These are phyloP conservation scores for Trematomus loennbergii DNA, from an alignment of 2,113 vertebrate genomes.

Conservation along the genomic window DNA sequence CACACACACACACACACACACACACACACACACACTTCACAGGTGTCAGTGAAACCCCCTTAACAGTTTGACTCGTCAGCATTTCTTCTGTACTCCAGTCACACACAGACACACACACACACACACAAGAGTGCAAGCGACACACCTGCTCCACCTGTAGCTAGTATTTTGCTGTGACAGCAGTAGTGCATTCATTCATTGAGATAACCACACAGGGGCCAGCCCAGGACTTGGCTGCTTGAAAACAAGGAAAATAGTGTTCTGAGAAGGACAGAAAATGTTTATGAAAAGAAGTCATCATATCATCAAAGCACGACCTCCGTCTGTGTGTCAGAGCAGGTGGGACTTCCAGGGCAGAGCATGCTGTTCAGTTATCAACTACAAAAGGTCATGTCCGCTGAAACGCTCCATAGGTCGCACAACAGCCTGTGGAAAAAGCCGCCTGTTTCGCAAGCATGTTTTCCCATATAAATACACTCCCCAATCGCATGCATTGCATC, in stretches of 20 bases:
- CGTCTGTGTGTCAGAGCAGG: conserved; percentile 25
- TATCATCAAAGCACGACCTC: conserved; percentile 10
- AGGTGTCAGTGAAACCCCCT: conserved; percentile 27
- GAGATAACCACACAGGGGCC: conserved; percentile 5
- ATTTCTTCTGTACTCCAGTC: conserved; percentile 29
- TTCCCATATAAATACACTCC: conserved; percentile 20
- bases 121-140: not conserved
- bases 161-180: conserved; percentile 23
- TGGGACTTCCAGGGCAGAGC: conserved; percentile 25
- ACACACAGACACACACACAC: conserved; percentile 9
- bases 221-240: not conserved
- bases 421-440: not conserved
- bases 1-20: conserved; percentile 12
- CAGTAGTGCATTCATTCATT: conserved; percentile 35
- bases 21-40: conserved; percentile 10
- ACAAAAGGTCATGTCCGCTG: conserved; percentile 19
- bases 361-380: conserved; percentile 9
- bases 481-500: conserved; percentile 51
- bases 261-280: not conserved
- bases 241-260: not conserved
- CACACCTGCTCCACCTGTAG: conserved; percentile 38
- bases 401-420: not conserved
- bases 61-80: conserved; percentile 56
- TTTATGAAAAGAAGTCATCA: not conserved
- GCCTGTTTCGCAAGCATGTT: conserved; percentile 35